Evolutionary conservation across 2,113 vertebrate species (phyloP).

Genomic region (Dermatemys mawii): DNA sequence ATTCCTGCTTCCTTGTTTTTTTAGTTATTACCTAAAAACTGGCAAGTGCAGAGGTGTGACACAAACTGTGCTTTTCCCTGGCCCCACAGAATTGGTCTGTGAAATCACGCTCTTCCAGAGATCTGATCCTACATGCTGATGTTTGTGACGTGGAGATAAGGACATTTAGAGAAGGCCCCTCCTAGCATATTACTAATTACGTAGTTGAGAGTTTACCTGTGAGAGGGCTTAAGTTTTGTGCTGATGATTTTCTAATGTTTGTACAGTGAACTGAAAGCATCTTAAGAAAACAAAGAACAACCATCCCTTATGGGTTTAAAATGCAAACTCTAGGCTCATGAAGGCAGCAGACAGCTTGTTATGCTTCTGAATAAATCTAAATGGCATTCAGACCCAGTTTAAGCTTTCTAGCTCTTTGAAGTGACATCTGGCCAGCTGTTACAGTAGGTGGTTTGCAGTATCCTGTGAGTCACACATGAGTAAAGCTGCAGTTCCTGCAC

Average conservation of each 20-base stretch:
- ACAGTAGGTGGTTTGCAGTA: background rate
- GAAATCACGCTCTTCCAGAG: too few species aligned
- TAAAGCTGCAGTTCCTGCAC: background rate
- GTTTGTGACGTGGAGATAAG: background rate
- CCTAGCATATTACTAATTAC: background rate
- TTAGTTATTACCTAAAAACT: background rate
- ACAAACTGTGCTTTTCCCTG: background rate
- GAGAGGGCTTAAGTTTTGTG: background rate
- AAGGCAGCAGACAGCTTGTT: background rate
- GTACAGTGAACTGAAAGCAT: background rate
- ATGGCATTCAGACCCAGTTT: background rate
- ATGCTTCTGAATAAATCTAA: background rate
- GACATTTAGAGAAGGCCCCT: background rate
- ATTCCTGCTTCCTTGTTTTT: background rate
- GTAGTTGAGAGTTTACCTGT: background rate
- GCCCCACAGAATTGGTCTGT: too few species aligned
- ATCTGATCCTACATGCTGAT: too few species aligned
- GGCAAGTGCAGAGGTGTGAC: background rate
- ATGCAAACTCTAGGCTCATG: background rate
- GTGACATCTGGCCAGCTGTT: background rate
- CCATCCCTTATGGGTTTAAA: background rate
- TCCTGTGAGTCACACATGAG: slow-evolving; percentile 48
- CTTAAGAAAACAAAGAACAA: background rate
- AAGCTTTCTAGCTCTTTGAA: background rate
- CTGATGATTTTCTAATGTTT: background rate